These are phyloP conservation scores for Picathartes gymnocephalus DNA, from an alignment of 2,113 vertebrate genomes.

Conservation along the genomic window DNA sequence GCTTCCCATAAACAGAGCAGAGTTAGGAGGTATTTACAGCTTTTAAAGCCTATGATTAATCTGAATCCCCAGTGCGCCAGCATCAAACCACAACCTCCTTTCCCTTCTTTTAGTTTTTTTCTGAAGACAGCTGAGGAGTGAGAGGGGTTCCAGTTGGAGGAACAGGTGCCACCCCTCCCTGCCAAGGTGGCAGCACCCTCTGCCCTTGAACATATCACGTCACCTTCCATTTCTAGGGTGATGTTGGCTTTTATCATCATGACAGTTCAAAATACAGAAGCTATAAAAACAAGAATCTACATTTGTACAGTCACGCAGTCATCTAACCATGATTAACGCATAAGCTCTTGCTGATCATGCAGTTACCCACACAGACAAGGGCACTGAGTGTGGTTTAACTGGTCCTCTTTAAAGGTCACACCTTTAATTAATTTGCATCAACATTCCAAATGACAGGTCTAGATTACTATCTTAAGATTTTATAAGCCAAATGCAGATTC, in stretches of 20 bases:
- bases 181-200: neutral
- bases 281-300: neutral
- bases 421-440: neutral
- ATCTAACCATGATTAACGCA: neutral
- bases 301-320: neutral
- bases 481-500: neutral
- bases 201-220: fast-evolving
- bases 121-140: neutral
- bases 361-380: neutral
- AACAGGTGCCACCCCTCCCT: neutral
- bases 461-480: neutral
- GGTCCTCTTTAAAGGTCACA: neutral
- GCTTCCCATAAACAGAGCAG: neutral
- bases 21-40: neutral
- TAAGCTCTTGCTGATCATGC: neutral
- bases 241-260: neutral
- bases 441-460: neutral
- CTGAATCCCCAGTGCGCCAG: neutral
- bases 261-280: neutral
- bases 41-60: neutral
- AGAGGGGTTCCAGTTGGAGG: neutral
- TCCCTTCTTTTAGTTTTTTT: neutral
- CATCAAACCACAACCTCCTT: neutral
- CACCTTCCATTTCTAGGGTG: neutral
- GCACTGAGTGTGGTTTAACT: neutral